Percentiles rank a stretch among this genome's conserved stretches.
Conservation (phyloP, 2,797 vertebrate genomes). For the Molossus molossus region DNA sequence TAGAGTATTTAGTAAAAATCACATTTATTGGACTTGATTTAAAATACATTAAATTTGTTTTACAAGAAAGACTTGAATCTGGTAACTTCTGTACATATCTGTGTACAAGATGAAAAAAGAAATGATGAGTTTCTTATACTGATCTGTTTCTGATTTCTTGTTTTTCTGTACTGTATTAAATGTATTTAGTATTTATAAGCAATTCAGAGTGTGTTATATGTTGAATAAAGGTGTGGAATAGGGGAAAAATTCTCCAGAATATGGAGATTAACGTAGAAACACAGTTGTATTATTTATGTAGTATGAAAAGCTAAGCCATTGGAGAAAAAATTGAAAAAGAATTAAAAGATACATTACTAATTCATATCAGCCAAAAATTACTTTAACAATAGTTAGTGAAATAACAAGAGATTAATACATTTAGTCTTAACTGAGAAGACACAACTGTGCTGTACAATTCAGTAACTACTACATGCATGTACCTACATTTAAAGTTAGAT, state of each 20-base stretch:
- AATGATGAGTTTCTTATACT: constrained; percentile 58
- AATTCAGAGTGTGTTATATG: constrained; percentile 20
- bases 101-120: constrained; percentile 11
- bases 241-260: constrained; percentile 14
- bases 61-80: constrained; percentile 35
- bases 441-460: neutral
- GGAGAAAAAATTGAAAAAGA: constrained; percentile 12
- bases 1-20: constrained; percentile 66
- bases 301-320: constrained; percentile 15
- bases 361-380: constrained; percentile 6
- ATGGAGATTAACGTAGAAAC: neutral
- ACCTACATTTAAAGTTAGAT: constrained; percentile 10
- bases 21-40: constrained; percentile 40
- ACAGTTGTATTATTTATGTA: constrained; percentile 50
- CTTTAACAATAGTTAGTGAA: neutral
- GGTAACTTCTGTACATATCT: constrained; percentile 11
- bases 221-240: constrained; percentile 4
- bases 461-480: neutral
- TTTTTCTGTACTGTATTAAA: constrained; percentile 54
- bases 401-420: constrained; percentile 40
- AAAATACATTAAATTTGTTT: constrained; percentile 62
- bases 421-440: constrained; percentile 18
- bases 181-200: constrained; percentile 45
- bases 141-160: constrained; percentile 26
- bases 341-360: neutral